Evolutionary conservation across 2,113 vertebrate species (phyloP).

Genomic region (Balaeniceps rex): DNA sequence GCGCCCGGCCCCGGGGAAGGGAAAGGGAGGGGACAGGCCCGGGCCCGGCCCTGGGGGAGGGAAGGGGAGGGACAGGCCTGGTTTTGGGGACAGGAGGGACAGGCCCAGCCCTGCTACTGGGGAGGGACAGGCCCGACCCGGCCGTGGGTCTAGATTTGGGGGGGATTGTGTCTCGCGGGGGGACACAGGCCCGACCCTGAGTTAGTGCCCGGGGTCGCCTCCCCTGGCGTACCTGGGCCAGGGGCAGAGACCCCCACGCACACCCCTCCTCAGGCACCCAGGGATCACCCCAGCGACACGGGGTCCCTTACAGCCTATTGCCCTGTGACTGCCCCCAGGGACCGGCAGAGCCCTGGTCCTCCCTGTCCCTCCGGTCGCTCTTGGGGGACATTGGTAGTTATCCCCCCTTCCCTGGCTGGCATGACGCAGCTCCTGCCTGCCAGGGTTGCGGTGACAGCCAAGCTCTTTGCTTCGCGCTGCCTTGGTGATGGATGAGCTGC

Average conservation of each 20-base stretch:
- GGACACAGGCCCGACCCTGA: not conserved
- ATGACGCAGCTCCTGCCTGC: not conserved
- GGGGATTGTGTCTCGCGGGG: not conserved
- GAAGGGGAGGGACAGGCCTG: too few species aligned
- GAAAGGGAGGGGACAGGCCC: not conserved
- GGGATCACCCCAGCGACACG: too few species aligned
- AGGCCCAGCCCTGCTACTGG: too few species aligned
- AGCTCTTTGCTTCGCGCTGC: not conserved
- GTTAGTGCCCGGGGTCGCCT: not conserved
- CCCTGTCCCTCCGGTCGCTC: not conserved
- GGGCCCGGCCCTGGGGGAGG: not conserved
- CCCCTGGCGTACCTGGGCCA: too few species aligned
- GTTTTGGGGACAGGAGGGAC: not conserved
- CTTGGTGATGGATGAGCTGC: not conserved
- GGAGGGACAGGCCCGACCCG: not conserved
- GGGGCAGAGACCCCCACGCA: too few species aligned
- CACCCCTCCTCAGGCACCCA: not conserved
- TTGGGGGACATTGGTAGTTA: not conserved
- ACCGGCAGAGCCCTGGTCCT: not conserved
- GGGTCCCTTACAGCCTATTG: accelerated
- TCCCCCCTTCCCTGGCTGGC: too few species aligned
- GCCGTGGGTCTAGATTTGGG: too few species aligned
- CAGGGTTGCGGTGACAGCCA: not conserved
- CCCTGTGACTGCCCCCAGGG: too few species aligned
- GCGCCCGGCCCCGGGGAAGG: not conserved